phyloP scores from a whole-genome alignment of 2,888 invertebrate genomes.

The Phyllotreta cruciferae region DNA sequence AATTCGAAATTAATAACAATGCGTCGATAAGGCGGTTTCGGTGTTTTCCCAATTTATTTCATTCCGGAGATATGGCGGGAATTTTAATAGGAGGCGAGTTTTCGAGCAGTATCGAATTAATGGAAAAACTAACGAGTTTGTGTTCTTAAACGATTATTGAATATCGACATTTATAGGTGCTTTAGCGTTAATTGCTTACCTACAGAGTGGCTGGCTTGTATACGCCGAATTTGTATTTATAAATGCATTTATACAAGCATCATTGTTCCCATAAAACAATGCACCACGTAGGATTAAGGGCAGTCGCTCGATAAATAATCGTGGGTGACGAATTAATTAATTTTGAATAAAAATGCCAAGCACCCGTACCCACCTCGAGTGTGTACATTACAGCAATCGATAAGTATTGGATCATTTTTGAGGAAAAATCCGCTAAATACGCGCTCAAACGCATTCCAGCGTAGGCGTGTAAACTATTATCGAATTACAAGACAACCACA shows the following conservation, averaged over 20 bases:
- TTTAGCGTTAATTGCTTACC: too few relatives aligned
- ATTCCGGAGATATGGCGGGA: constrained; percentile 3
- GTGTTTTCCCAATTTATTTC: neutral
- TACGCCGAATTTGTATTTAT: constrained; percentile 37
- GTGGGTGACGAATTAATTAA: constrained; percentile 29
- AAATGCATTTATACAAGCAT: constrained; percentile 49
- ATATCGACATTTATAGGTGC: too few relatives aligned
- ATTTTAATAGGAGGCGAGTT: constrained; percentile 38
- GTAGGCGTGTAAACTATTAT: constrained; percentile 15
- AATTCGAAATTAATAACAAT: constrained; percentile 35
- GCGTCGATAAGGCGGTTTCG: constrained; percentile 1
- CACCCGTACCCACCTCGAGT: neutral
- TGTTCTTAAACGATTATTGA: too few relatives aligned
- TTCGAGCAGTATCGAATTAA: constrained; percentile 37
- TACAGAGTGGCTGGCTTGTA: constrained; percentile 19
- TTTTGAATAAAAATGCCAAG: neutral
- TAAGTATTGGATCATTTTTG: constrained; percentile 3
- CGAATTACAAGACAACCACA: constrained; percentile 12
- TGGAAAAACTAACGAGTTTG: too few relatives aligned
- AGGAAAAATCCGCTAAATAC: neutral
- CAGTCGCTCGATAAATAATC: constrained; percentile 33
- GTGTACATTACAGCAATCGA: constrained; percentile 1
- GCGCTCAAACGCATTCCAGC: neutral
- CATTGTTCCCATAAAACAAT: constrained; percentile 50
- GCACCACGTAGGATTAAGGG: constrained; percentile 44